phyloP scores from a whole-genome alignment of 2,797 vertebrate species.

The Ptychadena robeensis region DNA sequence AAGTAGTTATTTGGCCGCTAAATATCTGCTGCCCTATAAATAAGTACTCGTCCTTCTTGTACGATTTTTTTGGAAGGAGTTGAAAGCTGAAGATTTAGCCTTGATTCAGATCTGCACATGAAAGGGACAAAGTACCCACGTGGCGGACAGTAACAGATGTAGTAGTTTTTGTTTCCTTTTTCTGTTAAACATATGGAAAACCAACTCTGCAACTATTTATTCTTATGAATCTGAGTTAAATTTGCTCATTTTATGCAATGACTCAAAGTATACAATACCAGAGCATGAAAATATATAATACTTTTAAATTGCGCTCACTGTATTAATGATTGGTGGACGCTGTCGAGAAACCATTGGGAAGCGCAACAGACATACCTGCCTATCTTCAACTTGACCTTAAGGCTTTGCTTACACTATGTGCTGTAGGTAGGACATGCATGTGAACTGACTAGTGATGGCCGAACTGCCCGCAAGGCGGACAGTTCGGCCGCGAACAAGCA shows the following conservation, averaged over 20 bases:
- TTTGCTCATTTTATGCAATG: not conserved
- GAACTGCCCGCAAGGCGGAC: no score
- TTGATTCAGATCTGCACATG: slow-evolving; percentile 16
- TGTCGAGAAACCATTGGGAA: no score
- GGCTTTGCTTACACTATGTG: no score
- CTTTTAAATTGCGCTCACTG: no score
- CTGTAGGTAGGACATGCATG: no score
- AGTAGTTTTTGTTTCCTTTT: not conserved
- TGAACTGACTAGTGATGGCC: no score
- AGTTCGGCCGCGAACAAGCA: no score
- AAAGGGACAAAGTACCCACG: slow-evolving; percentile 2
- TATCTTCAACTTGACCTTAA: no score
- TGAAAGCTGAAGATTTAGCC: slow-evolving; percentile 38
- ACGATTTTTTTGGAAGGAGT: slow-evolving; percentile 33
- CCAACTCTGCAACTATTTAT: no score
- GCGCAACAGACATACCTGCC: no score
- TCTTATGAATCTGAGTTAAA: not conserved
- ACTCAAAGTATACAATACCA: not conserved
- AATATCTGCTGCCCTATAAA: slow-evolving; percentile 24
- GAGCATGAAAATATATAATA: not conserved
- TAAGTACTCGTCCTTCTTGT: slow-evolving; percentile 21
- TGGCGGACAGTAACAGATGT: slow-evolving; percentile 5
- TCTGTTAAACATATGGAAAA: not conserved
- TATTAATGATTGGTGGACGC: no score
- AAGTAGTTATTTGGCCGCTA: slow-evolving; percentile 25